Base-by-base conservation (phyloP, 2,797 vertebrate genomes). In the Taenioides sp. region DNA sequence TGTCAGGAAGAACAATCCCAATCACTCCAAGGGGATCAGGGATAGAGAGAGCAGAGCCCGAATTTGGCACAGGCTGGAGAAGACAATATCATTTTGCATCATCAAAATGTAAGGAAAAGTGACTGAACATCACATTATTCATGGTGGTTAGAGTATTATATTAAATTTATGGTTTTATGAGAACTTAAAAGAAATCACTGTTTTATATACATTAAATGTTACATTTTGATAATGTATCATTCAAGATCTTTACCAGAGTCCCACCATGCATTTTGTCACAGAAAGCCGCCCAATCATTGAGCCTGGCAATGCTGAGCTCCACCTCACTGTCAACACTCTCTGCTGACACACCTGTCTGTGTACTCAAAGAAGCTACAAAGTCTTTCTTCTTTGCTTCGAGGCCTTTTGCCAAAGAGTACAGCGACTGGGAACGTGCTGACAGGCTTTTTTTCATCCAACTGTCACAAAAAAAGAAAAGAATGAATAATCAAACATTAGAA, bases 11-110 rank as follows among this genome's bases (percentile, higher is more conserved):
- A 64, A 96, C 77, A 0, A 96, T 74, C 0, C 95, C 96, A 25
- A 97, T 34, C 2, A 98, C 93, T 1, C 96, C 96, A 5, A 96
- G 75, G 0, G 96, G 94, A 76, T 96, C 95, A 20, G 93, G 92
- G 22, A 94, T n/a, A 52, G 90, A 91, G 37, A 97, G 78, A n/a
- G 95, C 95, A 0, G 91, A 92, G 62, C 96, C 96, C 0, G 91
- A 92, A 74, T 94, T 91, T n/a, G 92, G 92, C 71, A 70, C 87
- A 1, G 87, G 79, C 93, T 94, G 83, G 23, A 49, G 40, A 63
- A 10, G 6, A 40, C 34, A 23, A 31, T 10, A 43, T 37, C 5
- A 34, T 20, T 34, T n/a, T 23, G 11, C 11, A 22, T n/a, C 28
- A 61, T 31, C 58, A 28, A 28, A 16, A 31, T 27, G 16, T 6